A percentile compares a stretch with the other conserved stretches of the same genome.
Conservation (phyloP, 2,113 vertebrate species). For the Hipposideros armiger region DNA sequence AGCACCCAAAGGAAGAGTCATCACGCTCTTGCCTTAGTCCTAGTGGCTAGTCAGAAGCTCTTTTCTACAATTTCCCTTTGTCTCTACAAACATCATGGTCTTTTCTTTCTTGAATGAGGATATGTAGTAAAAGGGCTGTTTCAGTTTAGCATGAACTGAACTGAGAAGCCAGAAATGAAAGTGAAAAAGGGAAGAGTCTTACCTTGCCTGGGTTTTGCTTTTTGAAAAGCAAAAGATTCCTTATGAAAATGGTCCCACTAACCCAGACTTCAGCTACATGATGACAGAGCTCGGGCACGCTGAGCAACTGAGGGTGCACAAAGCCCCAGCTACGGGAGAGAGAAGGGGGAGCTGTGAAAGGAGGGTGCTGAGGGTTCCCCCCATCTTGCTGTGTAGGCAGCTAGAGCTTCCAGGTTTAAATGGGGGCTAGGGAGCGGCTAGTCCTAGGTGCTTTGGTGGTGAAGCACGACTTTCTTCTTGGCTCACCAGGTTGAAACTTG, state of each 20-base stretch:
- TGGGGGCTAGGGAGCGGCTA: not conserved
- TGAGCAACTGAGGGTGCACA: constrained; percentile 94
- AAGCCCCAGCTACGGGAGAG: constrained; percentile 93
- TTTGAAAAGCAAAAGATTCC: constrained; percentile 92
- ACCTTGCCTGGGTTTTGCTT: constrained; percentile 95
- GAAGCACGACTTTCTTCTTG: constrained; percentile 57
- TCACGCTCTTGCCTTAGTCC: not conserved
- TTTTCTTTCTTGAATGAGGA: constrained; percentile 39
- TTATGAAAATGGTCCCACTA: constrained; percentile 88
- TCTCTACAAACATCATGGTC: not conserved
- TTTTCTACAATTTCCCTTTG: not conserved
- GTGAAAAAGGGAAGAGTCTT: constrained; percentile 80
- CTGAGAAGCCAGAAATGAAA: constrained; percentile 53
- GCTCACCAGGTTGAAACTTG: constrained; percentile 76
- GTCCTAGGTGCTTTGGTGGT: constrained; percentile 50
- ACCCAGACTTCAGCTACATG: constrained; percentile 96
- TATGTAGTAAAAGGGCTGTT: not conserved
- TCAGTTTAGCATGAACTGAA: constrained; percentile 48
- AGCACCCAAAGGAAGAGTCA: not conserved
- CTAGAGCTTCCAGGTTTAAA: not conserved
- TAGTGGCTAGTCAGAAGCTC: constrained; percentile 3
- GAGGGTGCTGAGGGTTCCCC: constrained; percentile 17
- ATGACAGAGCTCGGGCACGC: constrained; percentile 95
- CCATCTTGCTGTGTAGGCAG: not conserved
- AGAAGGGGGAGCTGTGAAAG: constrained; percentile 73